phyloP scores from a whole-genome alignment of 2,113 vertebrate species.

The Bettongia penicillata region DNA sequence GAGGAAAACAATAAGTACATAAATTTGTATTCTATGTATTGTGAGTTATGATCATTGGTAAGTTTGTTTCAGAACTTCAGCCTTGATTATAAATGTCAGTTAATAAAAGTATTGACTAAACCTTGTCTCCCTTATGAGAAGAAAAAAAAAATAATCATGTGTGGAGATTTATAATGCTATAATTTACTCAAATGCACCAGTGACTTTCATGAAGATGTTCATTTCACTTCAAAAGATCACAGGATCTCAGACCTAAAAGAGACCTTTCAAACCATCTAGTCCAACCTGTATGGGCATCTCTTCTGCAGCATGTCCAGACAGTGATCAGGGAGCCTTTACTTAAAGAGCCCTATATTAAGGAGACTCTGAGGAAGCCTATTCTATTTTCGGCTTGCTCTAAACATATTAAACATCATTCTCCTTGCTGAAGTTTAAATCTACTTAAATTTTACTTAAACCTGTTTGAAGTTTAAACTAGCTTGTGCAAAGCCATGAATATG shows the following conservation, averaged over 20 bases:
- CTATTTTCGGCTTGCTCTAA: neutral
- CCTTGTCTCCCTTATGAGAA: neutral
- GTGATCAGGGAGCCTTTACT: neutral
- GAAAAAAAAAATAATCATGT: neutral
- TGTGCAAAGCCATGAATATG: neutral
- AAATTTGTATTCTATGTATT: neutral
- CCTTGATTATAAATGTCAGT: neutral
- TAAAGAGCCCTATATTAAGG: neutral
- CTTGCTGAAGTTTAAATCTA: neutral
- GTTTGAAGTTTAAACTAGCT: neutral
- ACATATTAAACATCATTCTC: neutral
- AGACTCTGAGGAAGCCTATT: neutral
- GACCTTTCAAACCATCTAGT: neutral
- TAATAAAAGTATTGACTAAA: neutral
- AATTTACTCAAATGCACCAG: neutral
- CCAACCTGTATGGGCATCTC: neutral
- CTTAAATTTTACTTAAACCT: neutral
- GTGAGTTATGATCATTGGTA: neutral
- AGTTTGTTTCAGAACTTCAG: neutral
- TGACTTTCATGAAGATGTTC: neutral
- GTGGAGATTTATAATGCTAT: neutral
- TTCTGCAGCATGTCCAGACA: neutral
- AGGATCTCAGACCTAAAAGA: neutral
- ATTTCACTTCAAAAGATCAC: neutral
- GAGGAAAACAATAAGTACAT: neutral